A percentile compares a stretch with the other conserved stretches of the same genome.
These are phyloP conservation scores for Petrocephalus schoutedeni DNA, from an alignment of 2,797 vertebrate genomes.

Conservation along the genomic window DNA sequence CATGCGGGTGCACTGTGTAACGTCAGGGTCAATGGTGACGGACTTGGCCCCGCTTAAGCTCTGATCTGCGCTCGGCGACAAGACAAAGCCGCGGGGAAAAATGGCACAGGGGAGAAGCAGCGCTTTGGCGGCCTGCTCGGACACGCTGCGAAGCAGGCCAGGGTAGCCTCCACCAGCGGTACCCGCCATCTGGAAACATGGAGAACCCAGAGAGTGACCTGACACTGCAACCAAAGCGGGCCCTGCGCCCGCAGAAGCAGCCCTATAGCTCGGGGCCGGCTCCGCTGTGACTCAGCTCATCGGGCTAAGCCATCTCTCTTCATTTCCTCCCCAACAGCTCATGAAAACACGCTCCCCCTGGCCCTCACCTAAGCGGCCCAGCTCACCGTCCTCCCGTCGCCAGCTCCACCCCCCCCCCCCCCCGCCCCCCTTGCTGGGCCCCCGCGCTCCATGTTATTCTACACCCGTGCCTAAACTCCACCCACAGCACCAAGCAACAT, in stretches of 20 bases:
- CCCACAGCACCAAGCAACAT: not conserved
- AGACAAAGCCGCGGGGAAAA: not conserved
- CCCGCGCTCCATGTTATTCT: not conserved
- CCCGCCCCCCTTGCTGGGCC: not conserved
- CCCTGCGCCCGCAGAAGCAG: not conserved
- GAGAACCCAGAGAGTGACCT: not conserved
- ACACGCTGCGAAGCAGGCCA: not conserved
- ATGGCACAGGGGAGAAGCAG: not conserved
- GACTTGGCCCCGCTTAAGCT: not conserved
- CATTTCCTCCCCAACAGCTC: not conserved
- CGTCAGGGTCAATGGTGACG: not conserved
- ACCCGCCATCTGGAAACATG: not conserved
- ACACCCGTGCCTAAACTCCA: slow-evolving; percentile 5
- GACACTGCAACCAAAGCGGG: not conserved
- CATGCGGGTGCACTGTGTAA: not conserved
- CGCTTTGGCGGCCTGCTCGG: not conserved
- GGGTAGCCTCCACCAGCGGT: not conserved
- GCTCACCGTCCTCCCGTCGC: not conserved
- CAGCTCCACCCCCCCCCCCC: not conserved
- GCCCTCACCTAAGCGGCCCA: not conserved
- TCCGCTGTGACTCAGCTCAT: too few relatives aligned
- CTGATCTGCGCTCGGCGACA: not conserved
- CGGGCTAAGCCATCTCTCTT: not conserved
- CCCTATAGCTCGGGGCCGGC: not conserved
- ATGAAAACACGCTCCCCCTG: not conserved